phyloP scores from a whole-genome alignment of 2,888 invertebrate genomes.

The Cylloceria caligata region DNA sequence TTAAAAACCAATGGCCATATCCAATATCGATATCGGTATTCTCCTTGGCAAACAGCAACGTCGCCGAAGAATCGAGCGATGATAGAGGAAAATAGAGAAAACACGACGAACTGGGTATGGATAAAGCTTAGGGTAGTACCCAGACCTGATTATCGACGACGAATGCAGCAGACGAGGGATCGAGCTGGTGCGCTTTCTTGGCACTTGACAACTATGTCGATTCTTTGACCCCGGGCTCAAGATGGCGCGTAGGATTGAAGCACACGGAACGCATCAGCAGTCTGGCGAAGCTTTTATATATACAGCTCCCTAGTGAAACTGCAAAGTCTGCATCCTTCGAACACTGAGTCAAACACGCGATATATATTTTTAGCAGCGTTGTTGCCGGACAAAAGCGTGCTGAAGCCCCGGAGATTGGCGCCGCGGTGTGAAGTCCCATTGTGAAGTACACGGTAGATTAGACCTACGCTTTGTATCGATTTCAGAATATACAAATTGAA shows the following conservation, averaged over 20 bases:
- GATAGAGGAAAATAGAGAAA: background rate
- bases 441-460: slow-evolving; percentile 8
- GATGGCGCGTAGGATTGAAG: slow-evolving; percentile 45
- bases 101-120: background rate
- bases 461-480: background rate
- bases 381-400: slow-evolving; percentile 25
- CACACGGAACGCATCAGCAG: slow-evolving; percentile 44
- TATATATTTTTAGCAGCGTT: slow-evolving; percentile 59
- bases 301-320: slow-evolving; percentile 27
- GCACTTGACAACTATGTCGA: slow-evolving; percentile 69
- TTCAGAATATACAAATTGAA: background rate
- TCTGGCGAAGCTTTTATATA: slow-evolving; percentile 23
- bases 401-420: slow-evolving; percentile 31
- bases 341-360: slow-evolving; percentile 43
- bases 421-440: slow-evolving; percentile 5
- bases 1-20: slow-evolving; percentile 61
- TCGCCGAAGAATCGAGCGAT: background rate
- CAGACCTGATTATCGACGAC: slow-evolving; percentile 3
- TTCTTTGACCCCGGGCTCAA: slow-evolving; percentile 65
- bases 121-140: background rate
- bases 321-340: slow-evolving; percentile 33
- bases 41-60: background rate
- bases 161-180: slow-evolving; percentile 54
- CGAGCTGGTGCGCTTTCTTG: slow-evolving; percentile 28
- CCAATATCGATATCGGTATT: slow-evolving; percentile 68